Conservation (phyloP, 2,888 invertebrate species). For the Pyrgus malvae region DNA sequence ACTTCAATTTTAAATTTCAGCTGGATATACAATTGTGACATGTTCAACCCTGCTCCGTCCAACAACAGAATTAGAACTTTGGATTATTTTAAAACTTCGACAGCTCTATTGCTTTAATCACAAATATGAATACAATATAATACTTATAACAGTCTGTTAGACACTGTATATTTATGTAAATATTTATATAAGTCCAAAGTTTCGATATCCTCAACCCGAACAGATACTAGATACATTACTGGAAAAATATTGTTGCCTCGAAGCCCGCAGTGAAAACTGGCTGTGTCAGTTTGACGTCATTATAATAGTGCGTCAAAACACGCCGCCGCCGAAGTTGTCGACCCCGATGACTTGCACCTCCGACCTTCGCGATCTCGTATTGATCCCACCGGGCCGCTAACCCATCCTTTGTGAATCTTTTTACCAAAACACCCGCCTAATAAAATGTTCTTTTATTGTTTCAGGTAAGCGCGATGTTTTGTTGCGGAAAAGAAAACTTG, state of each 20-base stretch:
- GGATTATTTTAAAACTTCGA: no score
- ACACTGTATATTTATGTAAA: no score
- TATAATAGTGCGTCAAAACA: conserved; percentile 62
- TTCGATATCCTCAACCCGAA: neutral
- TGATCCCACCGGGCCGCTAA: conserved; percentile 42
- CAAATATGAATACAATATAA: no score
- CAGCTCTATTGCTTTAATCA: no score
- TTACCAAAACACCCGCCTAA: conserved; percentile 29
- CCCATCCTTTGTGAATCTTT: conserved; percentile 28
- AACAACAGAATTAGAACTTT: no score
- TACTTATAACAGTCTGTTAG: no score
- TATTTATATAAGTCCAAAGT: neutral
- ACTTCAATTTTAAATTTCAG: no score
- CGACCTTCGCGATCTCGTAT: conserved; percentile 55
- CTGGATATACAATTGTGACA: no score
- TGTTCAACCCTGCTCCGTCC: no score
- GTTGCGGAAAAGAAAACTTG: neutral
- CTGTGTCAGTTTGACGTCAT: conserved; percentile 51
- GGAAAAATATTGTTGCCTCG: conserved; percentile 30
- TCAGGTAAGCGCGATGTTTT: conserved; percentile 47
- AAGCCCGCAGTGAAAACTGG: conserved; percentile 41
- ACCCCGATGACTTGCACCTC: conserved; percentile 72
- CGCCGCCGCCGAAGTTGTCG: conserved; percentile 52
- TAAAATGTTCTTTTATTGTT: conserved; percentile 48
- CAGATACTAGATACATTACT: neutral